Conservation (phyloP, 2,888 invertebrate species). For the Drosophila putrida region DNA sequence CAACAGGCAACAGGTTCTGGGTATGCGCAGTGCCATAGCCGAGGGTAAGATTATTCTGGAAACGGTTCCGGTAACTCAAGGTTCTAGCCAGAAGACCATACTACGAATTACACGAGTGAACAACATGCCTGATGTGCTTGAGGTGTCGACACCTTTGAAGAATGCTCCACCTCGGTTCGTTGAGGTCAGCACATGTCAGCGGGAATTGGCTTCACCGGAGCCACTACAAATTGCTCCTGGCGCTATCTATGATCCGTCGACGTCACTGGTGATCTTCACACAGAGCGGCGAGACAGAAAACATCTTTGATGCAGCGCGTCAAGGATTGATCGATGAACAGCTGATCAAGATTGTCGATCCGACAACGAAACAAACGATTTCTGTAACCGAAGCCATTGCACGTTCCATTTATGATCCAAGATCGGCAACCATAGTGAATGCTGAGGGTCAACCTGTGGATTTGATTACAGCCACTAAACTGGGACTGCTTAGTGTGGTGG, state of each 20-base stretch:
- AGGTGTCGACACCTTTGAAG: slow-evolving; percentile 88
- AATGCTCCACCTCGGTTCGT: slow-evolving; percentile 86
- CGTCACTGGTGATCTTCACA: slow-evolving; percentile 90
- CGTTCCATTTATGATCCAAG: slow-evolving; percentile 91
- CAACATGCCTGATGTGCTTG: slow-evolving; percentile 90
- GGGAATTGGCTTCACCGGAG: slow-evolving; percentile 86
- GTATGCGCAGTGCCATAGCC: slow-evolving; percentile 91
- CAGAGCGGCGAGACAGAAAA: slow-evolving; percentile 90
- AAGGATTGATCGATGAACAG: slow-evolving; percentile 90
- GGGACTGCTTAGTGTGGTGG: slow-evolving; percentile 91
- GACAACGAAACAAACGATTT: slow-evolving; percentile 88
- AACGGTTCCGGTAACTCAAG: slow-evolving; percentile 85
- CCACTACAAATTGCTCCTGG: slow-evolving; percentile 91
- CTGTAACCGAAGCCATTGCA: slow-evolving; percentile 91
- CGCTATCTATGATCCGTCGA: slow-evolving; percentile 92
- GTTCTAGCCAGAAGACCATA: slow-evolving; percentile 87
- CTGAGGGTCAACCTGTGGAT: slow-evolving; percentile 88
- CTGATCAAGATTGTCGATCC: slow-evolving; percentile 91
- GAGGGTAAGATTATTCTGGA: slow-evolving; percentile 89
- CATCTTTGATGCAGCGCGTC: slow-evolving; percentile 91
- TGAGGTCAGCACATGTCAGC: slow-evolving; percentile 85
- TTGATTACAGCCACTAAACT: slow-evolving; percentile 91
- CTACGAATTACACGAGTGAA: slow-evolving; percentile 90
- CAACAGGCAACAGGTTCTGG: slow-evolving; percentile 87
- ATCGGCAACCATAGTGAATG: slow-evolving; percentile 89